Base-by-base conservation (phyloP, 2,113 vertebrate genomes). In the Centropus bengalensis region DNA sequence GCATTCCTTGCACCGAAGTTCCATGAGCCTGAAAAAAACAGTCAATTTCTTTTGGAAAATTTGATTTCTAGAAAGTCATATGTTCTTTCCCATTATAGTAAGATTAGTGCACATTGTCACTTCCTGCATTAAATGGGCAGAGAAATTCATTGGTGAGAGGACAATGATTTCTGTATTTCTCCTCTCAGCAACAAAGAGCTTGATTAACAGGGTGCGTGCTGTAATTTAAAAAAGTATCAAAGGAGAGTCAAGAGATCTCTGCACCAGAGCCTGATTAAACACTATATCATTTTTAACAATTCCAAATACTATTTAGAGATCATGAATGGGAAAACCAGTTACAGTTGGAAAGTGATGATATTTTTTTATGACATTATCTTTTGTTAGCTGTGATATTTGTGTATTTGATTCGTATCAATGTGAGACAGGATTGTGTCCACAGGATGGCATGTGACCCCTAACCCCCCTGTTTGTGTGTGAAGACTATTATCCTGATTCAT, bases 261-360 rank as follows among this genome's bases (percentile, higher is more conserved):
- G 67, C 66, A 76, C 42, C 88, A 47, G 60, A 87, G 88, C 66
- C 74, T 91, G 86, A 96, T 95, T 88, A 93, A 96, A 67, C 62
- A n/a, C 88, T 96, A 30, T 84, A 89, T 93, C 47, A 80, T 86
- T 94, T 93, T 79, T 91, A 89, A 95, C 64, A 63, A 80, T 96
- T 96, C 74, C 94, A 94, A 93, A 90, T 91, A 93, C 44, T 93
- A 55, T 82, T 96, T 94, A 70, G 75, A 88, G 62, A 91, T 74
- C 55, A 33, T 2, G 2, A 44, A 83, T 26, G 32, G 69, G 68
- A 96, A 95, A 92, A 69, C 69, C 45, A 40, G 49, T 93, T 91
- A 89, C 71, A 71, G 33, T 15, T 91, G 49, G 77, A 86, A 94
- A 82, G 56, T 24, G 76, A 81, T 78, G 45, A 82, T 52, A 52